Evolutionary conservation across 2,888 invertebrate genomes (phyloP).

Genomic region (Microctonus aethiopoides): DNA sequence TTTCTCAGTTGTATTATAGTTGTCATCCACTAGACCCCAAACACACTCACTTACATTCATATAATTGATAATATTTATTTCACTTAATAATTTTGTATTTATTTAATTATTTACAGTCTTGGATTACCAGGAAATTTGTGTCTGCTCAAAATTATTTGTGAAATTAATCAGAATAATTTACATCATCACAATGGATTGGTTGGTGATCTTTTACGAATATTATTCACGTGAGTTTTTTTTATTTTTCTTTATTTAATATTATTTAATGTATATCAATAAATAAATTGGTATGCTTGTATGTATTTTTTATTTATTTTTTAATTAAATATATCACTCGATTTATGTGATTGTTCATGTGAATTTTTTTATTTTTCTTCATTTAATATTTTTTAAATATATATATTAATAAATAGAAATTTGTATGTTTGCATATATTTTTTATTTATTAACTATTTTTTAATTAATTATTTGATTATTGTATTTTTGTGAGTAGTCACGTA

Average conservation of each 20-base stretch:
- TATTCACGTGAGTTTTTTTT: slow-evolving; percentile 61
- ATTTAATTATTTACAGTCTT: slow-evolving; percentile 43
- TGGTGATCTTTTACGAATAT: slow-evolving; percentile 58
- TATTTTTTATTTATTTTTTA: too few species aligned
- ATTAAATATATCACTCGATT: neutral
- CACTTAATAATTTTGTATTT: slow-evolving; percentile 4
- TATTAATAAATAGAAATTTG: too few species aligned
- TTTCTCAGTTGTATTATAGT: neutral
- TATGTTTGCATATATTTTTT: too few species aligned
- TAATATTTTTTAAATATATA: too few species aligned
- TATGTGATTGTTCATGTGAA: neutral
- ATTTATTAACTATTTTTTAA: too few species aligned
- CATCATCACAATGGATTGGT: slow-evolving; percentile 57
- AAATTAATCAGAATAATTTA: slow-evolving; percentile 51
- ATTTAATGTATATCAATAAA: slow-evolving; percentile 28
- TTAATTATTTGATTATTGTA: too few species aligned
- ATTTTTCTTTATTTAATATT: slow-evolving; percentile 11
- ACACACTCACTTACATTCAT: neutral
- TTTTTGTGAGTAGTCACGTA: slow-evolving; percentile 60
- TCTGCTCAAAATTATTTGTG: slow-evolving; percentile 62
- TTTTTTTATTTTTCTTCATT: too few species aligned
- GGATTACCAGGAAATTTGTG: slow-evolving; percentile 60
- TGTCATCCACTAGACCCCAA: neutral
- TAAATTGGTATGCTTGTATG: neutral
- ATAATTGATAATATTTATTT: slow-evolving; percentile 15